phyloP scores from a whole-genome alignment of 2,113 vertebrate species.

The Python bivittatus region DNA sequence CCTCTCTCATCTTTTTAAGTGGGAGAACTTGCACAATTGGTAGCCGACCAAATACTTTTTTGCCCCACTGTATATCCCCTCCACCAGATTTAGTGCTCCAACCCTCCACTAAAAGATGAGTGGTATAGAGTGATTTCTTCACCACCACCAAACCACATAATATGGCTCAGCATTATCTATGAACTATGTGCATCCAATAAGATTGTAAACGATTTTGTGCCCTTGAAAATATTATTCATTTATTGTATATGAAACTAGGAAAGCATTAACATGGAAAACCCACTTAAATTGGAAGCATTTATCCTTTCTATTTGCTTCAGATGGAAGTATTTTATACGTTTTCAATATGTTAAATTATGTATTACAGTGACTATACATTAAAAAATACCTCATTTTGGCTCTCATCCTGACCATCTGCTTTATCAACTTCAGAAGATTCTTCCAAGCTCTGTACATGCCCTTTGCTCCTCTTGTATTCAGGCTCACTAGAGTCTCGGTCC shows the following conservation, averaged over 20 bases:
- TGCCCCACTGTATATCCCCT: too few species aligned
- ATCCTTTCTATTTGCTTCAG: neutral
- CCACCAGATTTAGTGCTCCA: neutral
- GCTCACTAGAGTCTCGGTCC: conserved; percentile 82
- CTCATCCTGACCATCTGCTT: conserved; percentile 69
- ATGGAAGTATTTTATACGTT: neutral
- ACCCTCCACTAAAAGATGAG: neutral
- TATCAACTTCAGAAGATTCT: conserved; percentile 58
- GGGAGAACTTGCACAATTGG: too few species aligned
- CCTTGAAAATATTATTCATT: neutral
- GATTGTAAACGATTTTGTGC: neutral
- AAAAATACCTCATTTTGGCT: conserved; percentile 80
- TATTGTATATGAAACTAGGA: neutral
- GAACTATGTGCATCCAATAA: neutral
- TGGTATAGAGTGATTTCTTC: neutral
- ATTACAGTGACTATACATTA: neutral
- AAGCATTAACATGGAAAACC: neutral
- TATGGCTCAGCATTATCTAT: neutral
- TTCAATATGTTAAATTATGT: neutral
- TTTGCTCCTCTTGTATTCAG: conserved; percentile 85
- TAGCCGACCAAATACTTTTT: too few species aligned
- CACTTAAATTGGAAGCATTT: too few species aligned
- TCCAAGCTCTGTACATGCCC: conserved; percentile 52
- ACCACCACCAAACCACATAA: neutral
- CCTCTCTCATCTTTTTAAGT: too few species aligned